phyloP scores from a whole-genome alignment of 2,113 vertebrate species.

The Python bivittatus region DNA sequence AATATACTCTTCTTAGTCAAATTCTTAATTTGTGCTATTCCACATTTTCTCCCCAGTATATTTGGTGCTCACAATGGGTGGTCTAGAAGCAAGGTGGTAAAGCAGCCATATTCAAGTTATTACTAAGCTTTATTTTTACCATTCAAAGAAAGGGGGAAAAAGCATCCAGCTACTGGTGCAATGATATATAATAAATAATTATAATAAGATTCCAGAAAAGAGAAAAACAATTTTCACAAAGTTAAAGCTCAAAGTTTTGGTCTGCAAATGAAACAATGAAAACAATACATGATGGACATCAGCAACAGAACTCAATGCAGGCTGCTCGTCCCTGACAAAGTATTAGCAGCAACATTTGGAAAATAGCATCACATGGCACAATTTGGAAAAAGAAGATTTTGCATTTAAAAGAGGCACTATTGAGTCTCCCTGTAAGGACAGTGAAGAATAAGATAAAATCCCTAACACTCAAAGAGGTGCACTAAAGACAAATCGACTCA shows the following conservation, averaged over 20 bases:
- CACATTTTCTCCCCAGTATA: too few relatives aligned
- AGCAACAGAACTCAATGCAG: neutral
- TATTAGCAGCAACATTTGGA: too few relatives aligned
- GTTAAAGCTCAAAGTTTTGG: neutral
- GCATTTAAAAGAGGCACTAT: too few relatives aligned
- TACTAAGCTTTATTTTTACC: neutral
- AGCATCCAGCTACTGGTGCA: neutral
- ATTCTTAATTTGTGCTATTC: too few relatives aligned
- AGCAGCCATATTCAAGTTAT: neutral
- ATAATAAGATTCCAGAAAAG: neutral
- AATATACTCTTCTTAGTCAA: too few relatives aligned
- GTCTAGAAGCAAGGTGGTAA: neutral
- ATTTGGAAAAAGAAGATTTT: too few relatives aligned
- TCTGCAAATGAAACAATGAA: neutral
- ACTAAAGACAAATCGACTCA: neutral
- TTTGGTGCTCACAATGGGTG: too few relatives aligned
- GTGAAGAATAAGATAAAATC: conserved; percentile 6
- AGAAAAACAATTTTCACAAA: neutral
- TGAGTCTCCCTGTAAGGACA: neutral
- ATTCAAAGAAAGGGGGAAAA: neutral
- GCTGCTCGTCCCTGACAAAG: neutral
- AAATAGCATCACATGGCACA: too few relatives aligned
- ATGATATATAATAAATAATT: neutral
- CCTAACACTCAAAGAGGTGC: neutral
- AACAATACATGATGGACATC: neutral